phyloP scores from a whole-genome alignment of 2,888 invertebrate species.

The Panzeria rudis region DNA sequence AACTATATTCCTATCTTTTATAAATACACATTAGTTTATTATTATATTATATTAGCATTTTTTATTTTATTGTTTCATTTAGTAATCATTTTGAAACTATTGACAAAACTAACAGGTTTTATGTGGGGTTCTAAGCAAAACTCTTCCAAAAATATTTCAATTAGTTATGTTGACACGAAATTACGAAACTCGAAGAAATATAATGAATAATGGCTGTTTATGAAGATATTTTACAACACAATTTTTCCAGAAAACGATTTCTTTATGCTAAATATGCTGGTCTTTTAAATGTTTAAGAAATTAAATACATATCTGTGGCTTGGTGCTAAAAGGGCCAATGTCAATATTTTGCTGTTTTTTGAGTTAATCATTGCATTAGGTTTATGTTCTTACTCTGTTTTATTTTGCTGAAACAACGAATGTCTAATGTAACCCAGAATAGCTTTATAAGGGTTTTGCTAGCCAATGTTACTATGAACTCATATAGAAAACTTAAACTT shows the following conservation, averaged over 20 bases:
- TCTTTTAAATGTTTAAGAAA: neutral
- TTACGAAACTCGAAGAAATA: neutral
- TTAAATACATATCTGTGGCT: neutral
- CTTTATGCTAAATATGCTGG: neutral
- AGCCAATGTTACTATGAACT: too few relatives aligned
- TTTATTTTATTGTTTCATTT: slow-evolving; percentile 1
- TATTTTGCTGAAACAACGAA: too few relatives aligned
- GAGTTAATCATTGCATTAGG: too few relatives aligned
- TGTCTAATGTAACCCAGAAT: too few relatives aligned
- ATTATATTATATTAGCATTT: neutral
- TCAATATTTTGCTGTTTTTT: too few relatives aligned
- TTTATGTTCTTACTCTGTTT: too few relatives aligned
- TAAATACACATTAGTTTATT: neutral
- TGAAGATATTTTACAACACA: neutral
- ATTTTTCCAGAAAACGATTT: neutral
- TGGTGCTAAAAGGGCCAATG: too few relatives aligned
- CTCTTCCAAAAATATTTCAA: neutral
- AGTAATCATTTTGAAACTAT: neutral
- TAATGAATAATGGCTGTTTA: neutral
- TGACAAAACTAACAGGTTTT: neutral
- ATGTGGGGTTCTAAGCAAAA: neutral
- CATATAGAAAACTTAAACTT: too few relatives aligned
- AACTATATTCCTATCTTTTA: too few relatives aligned
- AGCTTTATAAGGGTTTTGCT: too few relatives aligned
- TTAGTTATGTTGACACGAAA: neutral